Conservation (phyloP, 2,888 invertebrate genomes). For the Pyrrhia umbra region DNA sequence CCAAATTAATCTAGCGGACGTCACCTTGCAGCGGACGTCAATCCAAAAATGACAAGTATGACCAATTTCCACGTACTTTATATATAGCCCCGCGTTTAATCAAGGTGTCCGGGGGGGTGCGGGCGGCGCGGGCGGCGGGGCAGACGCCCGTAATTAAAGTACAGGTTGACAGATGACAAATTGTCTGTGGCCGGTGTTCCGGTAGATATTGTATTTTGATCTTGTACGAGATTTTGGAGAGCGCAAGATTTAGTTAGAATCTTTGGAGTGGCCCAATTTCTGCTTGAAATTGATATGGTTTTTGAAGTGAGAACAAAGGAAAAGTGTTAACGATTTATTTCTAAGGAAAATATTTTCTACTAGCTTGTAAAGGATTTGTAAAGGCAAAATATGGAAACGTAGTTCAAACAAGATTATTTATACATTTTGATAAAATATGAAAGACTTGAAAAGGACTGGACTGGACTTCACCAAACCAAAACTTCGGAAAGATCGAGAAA, state of each 20-base stretch:
- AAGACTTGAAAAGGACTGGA: too few species aligned
- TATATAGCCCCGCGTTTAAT: conserved; percentile 82
- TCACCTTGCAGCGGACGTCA: conserved; percentile 64
- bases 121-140: conserved; percentile 41
- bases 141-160: conserved; percentile 79
- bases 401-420: too few species aligned
- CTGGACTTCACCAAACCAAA: too few species aligned
- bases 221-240: conserved; percentile 50
- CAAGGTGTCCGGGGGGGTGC: conserved; percentile 78
- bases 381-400: too few species aligned
- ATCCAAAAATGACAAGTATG: conserved; percentile 72
- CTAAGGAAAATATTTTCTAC: too few species aligned
- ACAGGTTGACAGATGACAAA: conserved; percentile 87
- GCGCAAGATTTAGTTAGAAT: conserved; percentile 19
- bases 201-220: conserved; percentile 71
- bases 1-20: conserved; percentile 55
- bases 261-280: conserved; percentile 26
- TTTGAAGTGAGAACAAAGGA: conserved; percentile 33
- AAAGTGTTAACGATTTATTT: conserved; percentile 8
- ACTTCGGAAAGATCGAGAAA: too few species aligned
- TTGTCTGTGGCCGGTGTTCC: conserved; percentile 73
- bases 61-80: conserved; percentile 72
- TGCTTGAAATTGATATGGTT: conserved; percentile 26
- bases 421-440: too few species aligned
- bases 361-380: too few species aligned